phyloP scores from a whole-genome alignment of 2,113 vertebrate genomes.

The Festucalex cinctus region DNA sequence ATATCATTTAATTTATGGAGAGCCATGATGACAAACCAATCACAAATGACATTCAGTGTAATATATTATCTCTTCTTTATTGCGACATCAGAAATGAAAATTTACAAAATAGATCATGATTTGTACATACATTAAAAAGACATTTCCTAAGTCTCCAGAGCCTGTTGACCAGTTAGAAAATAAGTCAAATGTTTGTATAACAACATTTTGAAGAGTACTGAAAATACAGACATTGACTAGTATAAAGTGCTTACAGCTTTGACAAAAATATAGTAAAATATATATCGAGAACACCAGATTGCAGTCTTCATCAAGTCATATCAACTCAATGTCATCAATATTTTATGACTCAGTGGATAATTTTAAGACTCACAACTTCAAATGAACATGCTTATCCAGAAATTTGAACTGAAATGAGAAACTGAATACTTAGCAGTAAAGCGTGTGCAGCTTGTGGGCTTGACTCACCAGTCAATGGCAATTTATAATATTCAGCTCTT shows the following conservation, averaged over 20 bases:
- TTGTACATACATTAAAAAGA: slow-evolving; percentile 12
- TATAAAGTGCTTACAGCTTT: slow-evolving; percentile 1
- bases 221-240: neutral
- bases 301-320: neutral
- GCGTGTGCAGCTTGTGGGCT: neutral
- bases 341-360: neutral
- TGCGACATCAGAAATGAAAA: slow-evolving; percentile 36
- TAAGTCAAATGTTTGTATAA: neutral
- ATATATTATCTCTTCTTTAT: slow-evolving; percentile 45
- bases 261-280: neutral
- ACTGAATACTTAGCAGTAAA: neutral
- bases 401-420: neutral
- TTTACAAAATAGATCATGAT: slow-evolving; percentile 55
- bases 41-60: slow-evolving; percentile 20
- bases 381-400: neutral
- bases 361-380: neutral
- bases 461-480: neutral
- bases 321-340: neutral
- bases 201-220: neutral
- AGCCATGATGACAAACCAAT: neutral
- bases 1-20: slow-evolving; percentile 18
- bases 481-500: neutral
- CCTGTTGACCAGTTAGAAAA: neutral
- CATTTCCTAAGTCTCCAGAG: slow-evolving; percentile 50
- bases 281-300: neutral